phyloP scores from a whole-genome alignment of 2,113 vertebrate species.

The Tinamus guttatus region DNA sequence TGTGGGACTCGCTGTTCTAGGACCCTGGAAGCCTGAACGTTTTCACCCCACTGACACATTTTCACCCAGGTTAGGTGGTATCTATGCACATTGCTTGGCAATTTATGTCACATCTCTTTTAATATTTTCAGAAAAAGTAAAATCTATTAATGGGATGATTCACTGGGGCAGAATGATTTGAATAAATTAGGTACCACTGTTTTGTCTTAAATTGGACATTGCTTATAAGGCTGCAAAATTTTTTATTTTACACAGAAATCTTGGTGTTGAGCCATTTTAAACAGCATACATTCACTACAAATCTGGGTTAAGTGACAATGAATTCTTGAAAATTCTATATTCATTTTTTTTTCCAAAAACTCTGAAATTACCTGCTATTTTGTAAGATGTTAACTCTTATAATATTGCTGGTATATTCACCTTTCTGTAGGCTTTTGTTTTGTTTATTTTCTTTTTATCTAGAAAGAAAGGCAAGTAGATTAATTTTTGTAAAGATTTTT shows the following conservation, averaged over 20 bases:
- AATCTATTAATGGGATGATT: background rate
- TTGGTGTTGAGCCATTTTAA: background rate
- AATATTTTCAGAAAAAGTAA: background rate
- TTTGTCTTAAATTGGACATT: background rate
- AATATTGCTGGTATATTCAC: background rate
- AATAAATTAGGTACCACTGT: background rate
- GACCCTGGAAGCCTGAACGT: background rate
- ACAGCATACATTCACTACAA: background rate
- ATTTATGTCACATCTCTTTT: background rate
- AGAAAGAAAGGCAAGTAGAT: background rate
- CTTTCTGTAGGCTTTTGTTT: background rate
- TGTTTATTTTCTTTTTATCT: background rate
- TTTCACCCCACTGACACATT: background rate
- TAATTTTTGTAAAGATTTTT: background rate
- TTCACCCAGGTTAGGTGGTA: background rate
- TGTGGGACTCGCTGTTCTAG: background rate
- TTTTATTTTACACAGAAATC: background rate
- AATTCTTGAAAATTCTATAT: conserved; percentile 19
- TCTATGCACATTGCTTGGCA: background rate
- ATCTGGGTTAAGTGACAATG: background rate
- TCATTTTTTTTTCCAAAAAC: background rate
- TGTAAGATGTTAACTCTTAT: background rate
- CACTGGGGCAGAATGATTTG: background rate
- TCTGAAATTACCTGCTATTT: background rate
- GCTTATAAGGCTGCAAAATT: background rate